Conservation (phyloP, 2,888 invertebrate species). For the Cryptus armator region DNA sequence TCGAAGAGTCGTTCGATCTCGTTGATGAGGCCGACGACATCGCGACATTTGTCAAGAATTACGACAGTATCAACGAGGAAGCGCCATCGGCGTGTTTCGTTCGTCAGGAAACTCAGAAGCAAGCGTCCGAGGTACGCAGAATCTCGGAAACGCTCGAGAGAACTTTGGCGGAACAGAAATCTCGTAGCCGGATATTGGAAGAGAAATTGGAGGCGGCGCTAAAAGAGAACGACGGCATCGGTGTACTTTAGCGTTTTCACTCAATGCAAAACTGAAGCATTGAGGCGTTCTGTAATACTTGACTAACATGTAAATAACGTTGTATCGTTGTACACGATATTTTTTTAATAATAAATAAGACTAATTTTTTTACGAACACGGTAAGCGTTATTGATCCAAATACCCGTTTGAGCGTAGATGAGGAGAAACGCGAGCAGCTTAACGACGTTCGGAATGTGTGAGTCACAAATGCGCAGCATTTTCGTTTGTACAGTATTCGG, state of each 20-base stretch:
- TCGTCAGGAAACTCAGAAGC: constrained; percentile 45
- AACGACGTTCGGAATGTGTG: neutral
- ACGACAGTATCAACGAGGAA: constrained; percentile 46
- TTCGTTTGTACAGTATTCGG: neutral
- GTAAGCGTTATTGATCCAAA: neutral
- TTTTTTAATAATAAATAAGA: constrained; percentile 5
- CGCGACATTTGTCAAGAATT: constrained; percentile 31
- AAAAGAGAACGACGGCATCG: constrained; percentile 59
- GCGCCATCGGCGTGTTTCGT: constrained; percentile 13
- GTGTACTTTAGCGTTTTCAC: constrained; percentile 17
- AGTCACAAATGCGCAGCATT: constrained; percentile 41
- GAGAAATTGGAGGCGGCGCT: constrained; percentile 86
- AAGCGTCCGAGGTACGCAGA: constrained; percentile 40
- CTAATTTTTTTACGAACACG: constrained; percentile 11
- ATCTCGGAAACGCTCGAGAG: constrained; percentile 85
- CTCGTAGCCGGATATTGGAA: constrained; percentile 86
- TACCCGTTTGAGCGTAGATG: neutral
- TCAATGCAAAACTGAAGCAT: neutral
- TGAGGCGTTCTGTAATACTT: neutral
- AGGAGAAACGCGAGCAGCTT: neutral
- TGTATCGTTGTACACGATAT: neutral
- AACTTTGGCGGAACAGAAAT: constrained; percentile 85
- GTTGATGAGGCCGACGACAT: constrained; percentile 33
- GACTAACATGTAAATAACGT: constrained; percentile 39
- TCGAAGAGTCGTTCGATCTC: constrained; percentile 34